Percentiles rank a stretch among this genome's conserved stretches.
These are phyloP conservation scores for Hypsibius dujardini DNA, from an alignment of 1,140 invertebrate genomes.

Conservation along the genomic window DNA sequence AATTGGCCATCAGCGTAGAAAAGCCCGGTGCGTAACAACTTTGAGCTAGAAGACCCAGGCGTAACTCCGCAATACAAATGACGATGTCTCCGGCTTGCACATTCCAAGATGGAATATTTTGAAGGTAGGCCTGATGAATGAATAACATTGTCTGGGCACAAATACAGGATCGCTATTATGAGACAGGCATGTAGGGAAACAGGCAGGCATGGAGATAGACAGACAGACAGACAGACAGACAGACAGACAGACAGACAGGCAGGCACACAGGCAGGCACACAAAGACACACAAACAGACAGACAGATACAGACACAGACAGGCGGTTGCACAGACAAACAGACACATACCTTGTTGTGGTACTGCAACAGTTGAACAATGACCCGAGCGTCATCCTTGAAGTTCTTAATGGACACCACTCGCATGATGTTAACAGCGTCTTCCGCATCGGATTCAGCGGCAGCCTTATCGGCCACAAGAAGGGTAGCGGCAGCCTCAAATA, in stretches of 20 bases:
- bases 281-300: not conserved
- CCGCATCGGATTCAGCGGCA: constrained; percentile 41
- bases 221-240: no score
- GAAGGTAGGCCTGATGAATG: constrained; percentile 36
- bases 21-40: constrained; percentile 43
- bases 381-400: constrained; percentile 39
- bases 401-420: constrained; percentile 44
- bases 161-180: not conserved
- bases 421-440: constrained; percentile 40
- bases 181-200: no score
- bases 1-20: constrained; percentile 43
- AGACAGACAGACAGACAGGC: no score
- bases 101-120: constrained; percentile 45
- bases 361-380: constrained; percentile 44
- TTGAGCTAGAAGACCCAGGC: constrained; percentile 44
- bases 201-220: no score
- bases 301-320: constrained; percentile 22
- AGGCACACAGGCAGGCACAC: no score
- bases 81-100: constrained; percentile 43
- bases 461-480: constrained; percentile 38
- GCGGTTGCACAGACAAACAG: not conserved
- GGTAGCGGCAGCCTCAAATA: constrained; percentile 38
- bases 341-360: constrained; percentile 42
- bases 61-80: constrained; percentile 40
- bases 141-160: not conserved